Percentiles rank a stretch among this genome's conserved stretches.
phyloP scores from a whole-genome alignment of 2,113 vertebrate species.

The Suricata suricatta region DNA sequence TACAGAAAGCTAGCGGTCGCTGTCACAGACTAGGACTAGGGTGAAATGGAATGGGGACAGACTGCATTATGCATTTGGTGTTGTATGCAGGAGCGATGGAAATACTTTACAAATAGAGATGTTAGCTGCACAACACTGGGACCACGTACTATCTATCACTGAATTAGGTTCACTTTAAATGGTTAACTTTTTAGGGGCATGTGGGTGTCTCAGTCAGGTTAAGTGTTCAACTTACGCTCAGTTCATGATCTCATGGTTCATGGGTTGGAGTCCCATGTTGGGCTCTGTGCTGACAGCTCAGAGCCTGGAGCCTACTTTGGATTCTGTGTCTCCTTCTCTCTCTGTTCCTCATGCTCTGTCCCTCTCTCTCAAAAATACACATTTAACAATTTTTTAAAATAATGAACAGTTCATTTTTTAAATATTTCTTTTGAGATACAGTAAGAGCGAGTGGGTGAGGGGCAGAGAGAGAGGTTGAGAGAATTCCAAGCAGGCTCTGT shows the following conservation, averaged over 20 bases:
- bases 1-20: background rate
- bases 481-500: background rate
- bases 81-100: background rate
- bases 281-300: too few species aligned
- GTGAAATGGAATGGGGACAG: background rate
- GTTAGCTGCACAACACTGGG: background rate
- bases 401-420: too few species aligned
- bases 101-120: background rate
- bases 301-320: too few species aligned
- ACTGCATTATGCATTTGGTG: background rate
- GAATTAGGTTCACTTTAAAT: background rate
- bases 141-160: background rate
- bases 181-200: background rate
- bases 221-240: too few species aligned
- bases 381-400: too few species aligned
- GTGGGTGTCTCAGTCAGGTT: too few species aligned
- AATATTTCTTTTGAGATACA: too few species aligned
- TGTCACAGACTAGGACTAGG: background rate
- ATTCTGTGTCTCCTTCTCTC: too few species aligned
- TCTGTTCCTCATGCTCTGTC: too few species aligned
- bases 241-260: too few species aligned
- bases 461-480: background rate
- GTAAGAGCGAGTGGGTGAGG: background rate
- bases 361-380: too few species aligned
- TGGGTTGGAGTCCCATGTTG: too few species aligned